Conservation (phyloP, 2,888 invertebrate species). For the Catotricha subobsoleta region DNA sequence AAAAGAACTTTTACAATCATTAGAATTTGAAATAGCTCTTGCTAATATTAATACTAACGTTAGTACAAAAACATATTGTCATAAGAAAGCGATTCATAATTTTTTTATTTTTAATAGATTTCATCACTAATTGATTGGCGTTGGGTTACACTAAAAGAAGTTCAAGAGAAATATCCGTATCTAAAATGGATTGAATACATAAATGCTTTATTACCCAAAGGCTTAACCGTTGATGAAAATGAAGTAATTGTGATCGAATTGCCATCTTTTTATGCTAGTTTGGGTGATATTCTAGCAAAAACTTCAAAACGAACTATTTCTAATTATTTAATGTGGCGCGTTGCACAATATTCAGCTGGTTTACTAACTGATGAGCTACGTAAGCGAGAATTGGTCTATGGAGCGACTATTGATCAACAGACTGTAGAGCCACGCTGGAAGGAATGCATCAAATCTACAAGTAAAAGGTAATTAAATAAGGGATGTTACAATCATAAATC, state of each 20-base stretch:
- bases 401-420: conserved; percentile 63
- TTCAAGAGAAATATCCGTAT: conserved; percentile 53
- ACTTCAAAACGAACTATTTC: conserved; percentile 51
- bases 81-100: conserved; percentile 28
- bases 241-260: conserved; percentile 74
- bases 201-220: conserved; percentile 54
- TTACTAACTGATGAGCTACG: neutral
- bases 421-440: conserved; percentile 84
- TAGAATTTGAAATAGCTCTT: conserved; percentile 74
- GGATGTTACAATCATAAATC: neutral
- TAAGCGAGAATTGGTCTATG: conserved; percentile 30
- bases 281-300: conserved; percentile 40
- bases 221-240: conserved; percentile 39
- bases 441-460: conserved; percentile 67
- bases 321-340: conserved; percentile 88
- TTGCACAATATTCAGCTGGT: conserved; percentile 22
- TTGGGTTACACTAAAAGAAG: conserved; percentile 47
- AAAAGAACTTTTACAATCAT: conserved; percentile 53
- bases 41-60: conserved; percentile 55
- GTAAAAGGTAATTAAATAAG: conserved; percentile 41
- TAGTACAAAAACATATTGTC: neutral
- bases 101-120: too few species aligned
- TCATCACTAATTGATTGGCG: too few species aligned
- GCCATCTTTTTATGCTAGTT: conserved; percentile 55
- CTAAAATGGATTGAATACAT: conserved; percentile 49